Conservation (phyloP, 1,140 invertebrate species). For the Cryptotermes secundus region DNA sequence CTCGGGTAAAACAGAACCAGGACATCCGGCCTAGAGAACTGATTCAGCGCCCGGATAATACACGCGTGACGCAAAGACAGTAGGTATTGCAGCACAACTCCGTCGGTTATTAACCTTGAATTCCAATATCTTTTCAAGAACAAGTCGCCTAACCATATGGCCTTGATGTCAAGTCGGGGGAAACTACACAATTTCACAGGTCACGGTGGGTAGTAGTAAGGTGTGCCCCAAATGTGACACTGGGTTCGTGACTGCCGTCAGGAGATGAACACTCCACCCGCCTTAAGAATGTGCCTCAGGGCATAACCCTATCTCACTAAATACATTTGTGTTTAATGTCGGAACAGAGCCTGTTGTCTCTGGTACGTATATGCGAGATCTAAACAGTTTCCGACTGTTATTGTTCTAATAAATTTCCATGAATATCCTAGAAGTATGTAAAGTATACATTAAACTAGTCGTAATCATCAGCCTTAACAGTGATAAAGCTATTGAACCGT, state of each 20-base stretch:
- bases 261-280: constrained; percentile 8
- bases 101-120: not conserved
- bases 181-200: not conserved
- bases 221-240: not conserved
- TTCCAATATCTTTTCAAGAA: not conserved
- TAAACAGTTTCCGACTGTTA: too few relatives aligned
- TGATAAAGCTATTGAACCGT: too few relatives aligned
- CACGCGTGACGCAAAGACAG: not conserved
- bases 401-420: too few relatives aligned
- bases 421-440: too few relatives aligned
- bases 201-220: not conserved
- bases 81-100: not conserved
- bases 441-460: too few relatives aligned
- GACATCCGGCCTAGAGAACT: not conserved
- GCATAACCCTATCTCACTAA: not conserved
- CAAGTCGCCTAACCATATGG: not conserved
- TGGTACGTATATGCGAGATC: too few relatives aligned
- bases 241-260: not conserved
- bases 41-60: not conserved
- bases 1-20: not conserved
- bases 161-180: not conserved
- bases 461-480: too few relatives aligned
- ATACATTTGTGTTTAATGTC: not conserved
- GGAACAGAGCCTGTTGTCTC: too few relatives aligned
- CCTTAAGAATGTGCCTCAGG: not conserved